Conservation (phyloP, 2,113 vertebrate species). For the Myotis yumanensis region DNA sequence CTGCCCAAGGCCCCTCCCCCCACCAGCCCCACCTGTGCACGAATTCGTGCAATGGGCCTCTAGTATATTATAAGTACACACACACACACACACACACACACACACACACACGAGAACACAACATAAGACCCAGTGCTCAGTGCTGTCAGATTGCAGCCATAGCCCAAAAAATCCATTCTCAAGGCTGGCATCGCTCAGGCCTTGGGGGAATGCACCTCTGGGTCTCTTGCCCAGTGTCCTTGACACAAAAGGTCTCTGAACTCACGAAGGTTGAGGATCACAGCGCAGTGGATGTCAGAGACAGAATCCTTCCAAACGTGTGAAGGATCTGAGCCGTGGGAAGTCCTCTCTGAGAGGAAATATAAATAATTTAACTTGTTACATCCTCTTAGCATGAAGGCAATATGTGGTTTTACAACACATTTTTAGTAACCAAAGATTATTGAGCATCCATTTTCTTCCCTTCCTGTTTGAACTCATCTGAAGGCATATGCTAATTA, state of each 20-base stretch:
- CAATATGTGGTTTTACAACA: background rate
- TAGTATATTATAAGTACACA: too few species aligned
- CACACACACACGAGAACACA: background rate
- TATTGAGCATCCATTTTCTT: background rate
- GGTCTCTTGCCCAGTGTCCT: background rate
- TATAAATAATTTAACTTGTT: background rate
- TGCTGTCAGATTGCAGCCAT: background rate
- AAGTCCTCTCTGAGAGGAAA: background rate
- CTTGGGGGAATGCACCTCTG: background rate
- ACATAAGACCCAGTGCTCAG: background rate
- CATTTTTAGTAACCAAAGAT: background rate
- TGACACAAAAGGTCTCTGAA: background rate
- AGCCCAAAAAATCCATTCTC: too few species aligned
- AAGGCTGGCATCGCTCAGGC: background rate
- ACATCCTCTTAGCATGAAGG: background rate
- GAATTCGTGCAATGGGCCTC: too few species aligned
- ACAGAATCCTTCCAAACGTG: background rate
- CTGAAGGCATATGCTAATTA: background rate
- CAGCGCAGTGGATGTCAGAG: background rate
- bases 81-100: background rate
- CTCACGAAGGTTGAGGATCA: accelerated
- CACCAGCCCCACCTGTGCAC: too few species aligned
- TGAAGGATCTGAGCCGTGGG: background rate
- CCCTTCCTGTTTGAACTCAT: background rate
- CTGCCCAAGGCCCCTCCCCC: too few species aligned